phyloP scores from a whole-genome alignment of 1,140 invertebrate genomes.

The Drosophila sproati region DNA sequence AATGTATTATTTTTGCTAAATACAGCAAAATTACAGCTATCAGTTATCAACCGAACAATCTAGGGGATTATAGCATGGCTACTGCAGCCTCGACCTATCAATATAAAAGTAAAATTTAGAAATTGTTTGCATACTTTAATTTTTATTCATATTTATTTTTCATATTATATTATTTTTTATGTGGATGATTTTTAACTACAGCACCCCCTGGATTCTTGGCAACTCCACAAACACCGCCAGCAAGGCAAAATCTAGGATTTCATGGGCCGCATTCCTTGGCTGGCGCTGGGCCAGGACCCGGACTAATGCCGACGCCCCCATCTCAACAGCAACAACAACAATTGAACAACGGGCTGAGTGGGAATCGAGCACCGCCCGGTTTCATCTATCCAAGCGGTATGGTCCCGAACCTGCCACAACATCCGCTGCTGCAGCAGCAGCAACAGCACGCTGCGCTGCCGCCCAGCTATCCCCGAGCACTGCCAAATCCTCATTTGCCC shows the following conservation, averaged over 20 bases:
- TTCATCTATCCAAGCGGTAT: constrained; percentile 69
- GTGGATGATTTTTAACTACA: constrained; percentile 19
- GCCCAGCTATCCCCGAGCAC: constrained; percentile 77
- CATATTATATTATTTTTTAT: too few species aligned
- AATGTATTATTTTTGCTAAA: too few species aligned
- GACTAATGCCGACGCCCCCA: constrained; percentile 63
- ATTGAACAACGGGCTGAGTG: constrained; percentile 62
- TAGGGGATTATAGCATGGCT: too few species aligned
- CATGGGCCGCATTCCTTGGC: constrained; percentile 65
- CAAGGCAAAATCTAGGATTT: constrained; percentile 66
- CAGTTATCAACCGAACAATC: too few species aligned
- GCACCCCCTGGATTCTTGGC: constrained; percentile 68
- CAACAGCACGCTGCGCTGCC: constrained; percentile 68
- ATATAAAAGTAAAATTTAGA: constrained; percentile 6
- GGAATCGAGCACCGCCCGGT: constrained; percentile 66
- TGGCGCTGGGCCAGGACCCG: constrained; percentile 68
- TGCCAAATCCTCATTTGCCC: constrained; percentile 81
- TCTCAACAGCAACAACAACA: constrained; percentile 51
- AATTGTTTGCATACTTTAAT: background rate
- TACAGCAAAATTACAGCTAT: too few species aligned
- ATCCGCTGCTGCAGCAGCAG: constrained; percentile 69
- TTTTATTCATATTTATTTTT: too few species aligned
- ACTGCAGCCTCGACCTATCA: too few species aligned
- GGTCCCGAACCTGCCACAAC: constrained; percentile 57
- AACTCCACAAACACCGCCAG: constrained; percentile 65